Evolutionary conservation across 2,888 invertebrate genomes (phyloP).

Genomic region (Dicranocentrus wangi): DNA sequence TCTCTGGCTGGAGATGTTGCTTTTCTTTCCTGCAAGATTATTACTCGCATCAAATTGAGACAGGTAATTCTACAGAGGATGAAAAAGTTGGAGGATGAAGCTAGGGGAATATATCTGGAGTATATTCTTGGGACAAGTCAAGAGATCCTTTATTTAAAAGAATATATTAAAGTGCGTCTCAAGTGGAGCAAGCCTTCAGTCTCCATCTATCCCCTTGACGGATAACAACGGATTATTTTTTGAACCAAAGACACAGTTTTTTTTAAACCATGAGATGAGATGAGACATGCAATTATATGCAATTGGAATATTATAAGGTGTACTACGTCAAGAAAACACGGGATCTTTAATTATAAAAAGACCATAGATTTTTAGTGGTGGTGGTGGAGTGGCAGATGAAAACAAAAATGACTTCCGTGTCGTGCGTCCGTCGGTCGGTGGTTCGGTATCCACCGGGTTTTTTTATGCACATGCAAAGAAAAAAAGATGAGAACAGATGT

Average conservation of each 20-base stretch:
- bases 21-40: not conserved
- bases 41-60: conserved; percentile 2
- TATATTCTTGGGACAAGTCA: not conserved
- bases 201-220: conserved; percentile 36
- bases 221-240: not conserved
- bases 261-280: no score
- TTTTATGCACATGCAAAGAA: conserved; percentile 21
- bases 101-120: not conserved
- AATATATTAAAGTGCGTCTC: conserved; percentile 4
- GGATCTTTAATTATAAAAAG: no score
- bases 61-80: not conserved
- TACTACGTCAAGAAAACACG: no score
- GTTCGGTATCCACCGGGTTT: not conserved
- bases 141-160: not conserved
- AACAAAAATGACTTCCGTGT: conserved; percentile 11
- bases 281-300: no score
- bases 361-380: no score
- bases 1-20: not conserved
- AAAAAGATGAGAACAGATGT: conserved; percentile 10
- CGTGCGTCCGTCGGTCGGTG: not conserved
- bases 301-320: no score
- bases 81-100: not conserved
- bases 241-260: not conserved
- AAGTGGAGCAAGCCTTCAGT: conserved; percentile 3
- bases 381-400: conserved; percentile 6